A percentile compares a stretch with the other conserved stretches of the same genome.
These are phyloP conservation scores for Macrophya annulata DNA, from an alignment of 2,888 invertebrate species.

Conservation along the genomic window DNA sequence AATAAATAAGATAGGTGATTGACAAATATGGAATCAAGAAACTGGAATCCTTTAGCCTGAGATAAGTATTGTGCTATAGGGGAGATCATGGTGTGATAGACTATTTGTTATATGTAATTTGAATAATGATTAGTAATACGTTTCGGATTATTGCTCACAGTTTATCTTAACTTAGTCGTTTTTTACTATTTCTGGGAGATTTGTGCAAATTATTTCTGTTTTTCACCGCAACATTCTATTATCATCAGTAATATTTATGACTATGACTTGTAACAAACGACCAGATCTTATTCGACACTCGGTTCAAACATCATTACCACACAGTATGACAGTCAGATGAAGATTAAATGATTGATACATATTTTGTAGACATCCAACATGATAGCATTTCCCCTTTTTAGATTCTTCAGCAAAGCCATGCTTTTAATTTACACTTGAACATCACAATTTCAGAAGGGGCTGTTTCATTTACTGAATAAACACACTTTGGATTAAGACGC, in stretches of 20 bases:
- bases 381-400: neutral
- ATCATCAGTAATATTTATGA: neutral
- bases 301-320: neutral
- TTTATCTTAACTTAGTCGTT: neutral
- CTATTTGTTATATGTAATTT: neutral
- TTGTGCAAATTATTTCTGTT: neutral
- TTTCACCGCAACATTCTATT: neutral
- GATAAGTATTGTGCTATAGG: neutral
- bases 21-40: neutral
- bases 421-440: neutral
- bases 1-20: neutral
- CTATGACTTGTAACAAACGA: neutral
- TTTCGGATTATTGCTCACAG: neutral
- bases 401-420: neutral
- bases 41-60: neutral
- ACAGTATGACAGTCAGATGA: neutral
- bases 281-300: neutral
- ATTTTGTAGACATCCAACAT: neutral
- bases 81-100: neutral
- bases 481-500: neutral
- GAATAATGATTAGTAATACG: neutral
- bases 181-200: neutral
- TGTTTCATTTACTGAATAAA: conserved; percentile 48
- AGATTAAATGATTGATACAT: neutral
- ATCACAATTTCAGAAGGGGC: conserved; percentile 27